A percentile compares a stretch with the other conserved stretches of the same genome.
These are phyloP conservation scores for Neoitamus cyanurus DNA, from an alignment of 2,888 invertebrate genomes.

Conservation along the genomic window DNA sequence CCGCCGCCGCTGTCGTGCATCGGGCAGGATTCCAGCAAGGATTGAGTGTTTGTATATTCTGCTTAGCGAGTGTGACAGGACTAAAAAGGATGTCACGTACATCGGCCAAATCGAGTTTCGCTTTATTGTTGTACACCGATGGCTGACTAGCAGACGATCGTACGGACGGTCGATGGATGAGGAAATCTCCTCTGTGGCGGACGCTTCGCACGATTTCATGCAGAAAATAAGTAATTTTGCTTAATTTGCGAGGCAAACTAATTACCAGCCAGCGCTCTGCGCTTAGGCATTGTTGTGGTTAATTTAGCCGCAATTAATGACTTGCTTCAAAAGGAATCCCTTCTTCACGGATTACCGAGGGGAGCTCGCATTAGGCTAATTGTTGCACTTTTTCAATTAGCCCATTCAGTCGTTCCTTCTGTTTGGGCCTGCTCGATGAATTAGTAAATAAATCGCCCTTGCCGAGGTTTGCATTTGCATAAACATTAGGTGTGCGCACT, in stretches of 20 bases:
- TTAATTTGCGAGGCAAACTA: slow-evolving; percentile 40
- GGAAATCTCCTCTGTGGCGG: neutral
- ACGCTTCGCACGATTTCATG: slow-evolving; percentile 40
- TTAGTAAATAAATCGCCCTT: neutral
- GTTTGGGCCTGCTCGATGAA: neutral
- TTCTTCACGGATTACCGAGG: neutral
- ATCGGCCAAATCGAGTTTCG: slow-evolving; percentile 50
- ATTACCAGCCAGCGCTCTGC: slow-evolving; percentile 19
- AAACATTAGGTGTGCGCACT: neutral
- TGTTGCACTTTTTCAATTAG: slow-evolving; percentile 5
- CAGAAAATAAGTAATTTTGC: slow-evolving; percentile 41
- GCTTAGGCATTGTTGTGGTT: slow-evolving; percentile 37
- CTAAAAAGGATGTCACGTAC: slow-evolving; percentile 51
- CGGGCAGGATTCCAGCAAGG: slow-evolving; percentile 33
- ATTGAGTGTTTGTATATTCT: slow-evolving; percentile 51
- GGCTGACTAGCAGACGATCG: neutral
- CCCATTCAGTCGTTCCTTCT: neutral
- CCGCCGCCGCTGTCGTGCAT: neutral
- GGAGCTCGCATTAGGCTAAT: neutral
- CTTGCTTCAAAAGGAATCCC: neutral
- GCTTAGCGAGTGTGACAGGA: slow-evolving; percentile 51
- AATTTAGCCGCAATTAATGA: slow-evolving; percentile 38
- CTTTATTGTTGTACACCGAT: slow-evolving; percentile 48
- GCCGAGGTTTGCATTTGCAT: neutral
- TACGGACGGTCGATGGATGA: neutral